A percentile compares a stretch with the other conserved stretches of the same genome.
Evolutionary conservation across 2,797 vertebrate species (phyloP).

Genomic region (Allobates femoralis): DNA sequence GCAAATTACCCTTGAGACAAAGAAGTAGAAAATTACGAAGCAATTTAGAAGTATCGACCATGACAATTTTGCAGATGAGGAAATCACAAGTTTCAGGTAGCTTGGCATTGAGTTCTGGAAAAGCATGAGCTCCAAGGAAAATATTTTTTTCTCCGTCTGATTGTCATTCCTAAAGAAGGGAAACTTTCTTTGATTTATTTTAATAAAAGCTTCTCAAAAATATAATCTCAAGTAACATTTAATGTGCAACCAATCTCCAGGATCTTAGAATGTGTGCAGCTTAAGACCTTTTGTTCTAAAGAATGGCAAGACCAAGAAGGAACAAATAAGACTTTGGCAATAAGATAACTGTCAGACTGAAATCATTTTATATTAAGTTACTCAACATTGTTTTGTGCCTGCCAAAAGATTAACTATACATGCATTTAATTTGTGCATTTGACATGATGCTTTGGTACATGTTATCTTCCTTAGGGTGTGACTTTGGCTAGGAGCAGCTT

Average conservation of each 20-base stretch:
- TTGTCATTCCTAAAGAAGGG: constrained; percentile 48
- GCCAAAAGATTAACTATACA: constrained; percentile 33
- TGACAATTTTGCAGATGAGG: constrained; percentile 42
- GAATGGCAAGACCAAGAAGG: constrained; percentile 45
- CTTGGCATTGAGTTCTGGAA: constrained; percentile 6
- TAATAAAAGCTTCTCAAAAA: constrained; percentile 49
- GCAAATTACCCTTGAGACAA: constrained; percentile 13
- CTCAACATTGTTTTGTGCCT: constrained; percentile 17
- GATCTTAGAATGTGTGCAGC: constrained; percentile 31
- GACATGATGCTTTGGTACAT: background rate
- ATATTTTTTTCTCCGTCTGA: constrained; percentile 49
- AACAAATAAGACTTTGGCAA: constrained; percentile 50
- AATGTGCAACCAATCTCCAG: constrained; percentile 34
- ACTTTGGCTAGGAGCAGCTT: constrained; percentile 12
- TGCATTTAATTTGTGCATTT: constrained; percentile 34
- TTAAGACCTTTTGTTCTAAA: constrained; percentile 51
- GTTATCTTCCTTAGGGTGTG: constrained; percentile 25
- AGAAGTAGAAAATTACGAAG: constrained; percentile 32
- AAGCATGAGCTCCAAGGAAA: constrained; percentile 19
- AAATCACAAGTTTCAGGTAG: constrained; percentile 37
- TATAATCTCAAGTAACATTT: constrained; percentile 42
- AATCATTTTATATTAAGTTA: constrained; percentile 44
- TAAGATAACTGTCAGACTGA: constrained; percentile 48
- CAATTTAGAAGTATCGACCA: constrained; percentile 44
- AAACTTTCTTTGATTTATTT: constrained; percentile 62